Base-by-base conservation (phyloP, 2,888 invertebrate species). In the Acrobasis consociella region DNA sequence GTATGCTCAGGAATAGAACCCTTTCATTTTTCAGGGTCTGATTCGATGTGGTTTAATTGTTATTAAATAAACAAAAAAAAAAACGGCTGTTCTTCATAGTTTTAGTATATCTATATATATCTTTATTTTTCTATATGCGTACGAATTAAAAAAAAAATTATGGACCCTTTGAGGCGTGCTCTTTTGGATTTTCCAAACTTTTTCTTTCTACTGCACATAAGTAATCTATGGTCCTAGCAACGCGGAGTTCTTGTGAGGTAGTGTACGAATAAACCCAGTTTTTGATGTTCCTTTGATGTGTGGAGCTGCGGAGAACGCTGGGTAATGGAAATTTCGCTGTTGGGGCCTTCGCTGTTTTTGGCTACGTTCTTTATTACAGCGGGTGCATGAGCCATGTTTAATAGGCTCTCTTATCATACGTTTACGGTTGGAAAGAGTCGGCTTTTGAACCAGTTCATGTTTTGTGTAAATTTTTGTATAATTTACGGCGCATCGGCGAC, bases 211-310 rank as follows among this genome's bases (percentile, higher is more conserved):
- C 39, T 56, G 16, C 9, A 3, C 8, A 7, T 56, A 56, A 42
- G 56, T 17, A 42, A 39, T 56, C 56, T 17, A 17, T 42, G 38
- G 7, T 11, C 17, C 5, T 56, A 42, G 42, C 56, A 56, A 56
- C 56, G 56, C 55, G 39, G 39, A 56, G 56, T 56, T 56, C 39
- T 38, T 11, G 13, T 17, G 56, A 17, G 39, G 42, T 42, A 42
- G 42, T 42, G 1, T 11, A 42, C 42, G 39, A 56, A 16, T 39
- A 15, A 17, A 56, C 39, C 9, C 17, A 56, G 56, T 56, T 56
- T 56, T 56, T 56, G 39, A 56, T 42, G 56, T 42, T 38, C 42
- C 17, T 42, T 39, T 56, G 56, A 42, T 56, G 56, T 56, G 56
- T 42, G 53, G n/a, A 16, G 16, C 9, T 8, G 13, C 17, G 42